phyloP scores from a whole-genome alignment of 2,888 invertebrate genomes.

The Sarcophaga variegata region DNA sequence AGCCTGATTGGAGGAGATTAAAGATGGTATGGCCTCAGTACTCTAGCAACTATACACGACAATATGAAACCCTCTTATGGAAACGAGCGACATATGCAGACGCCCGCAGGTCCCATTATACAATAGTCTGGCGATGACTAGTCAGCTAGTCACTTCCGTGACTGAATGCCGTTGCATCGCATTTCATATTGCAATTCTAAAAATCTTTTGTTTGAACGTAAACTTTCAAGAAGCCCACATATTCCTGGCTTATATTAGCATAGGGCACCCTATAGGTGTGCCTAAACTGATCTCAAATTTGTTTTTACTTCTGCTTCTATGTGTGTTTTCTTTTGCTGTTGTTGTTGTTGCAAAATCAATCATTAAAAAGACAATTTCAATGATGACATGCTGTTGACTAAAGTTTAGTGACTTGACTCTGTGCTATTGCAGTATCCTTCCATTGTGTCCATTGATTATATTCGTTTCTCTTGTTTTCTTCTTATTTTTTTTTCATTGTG shows the following conservation, averaged over 20 bases:
- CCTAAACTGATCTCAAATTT: not conserved
- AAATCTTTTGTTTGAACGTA: too few species aligned
- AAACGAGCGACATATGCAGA: too few species aligned
- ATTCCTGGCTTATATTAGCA: not conserved
- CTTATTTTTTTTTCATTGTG: not conserved
- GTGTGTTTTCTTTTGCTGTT: not conserved
- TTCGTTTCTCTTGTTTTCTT: constrained; percentile 11
- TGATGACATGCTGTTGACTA: constrained; percentile 28
- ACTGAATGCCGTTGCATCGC: too few species aligned
- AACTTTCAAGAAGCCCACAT: too few species aligned
- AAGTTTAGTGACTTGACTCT: not conserved
- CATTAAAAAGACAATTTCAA: constrained; percentile 45
- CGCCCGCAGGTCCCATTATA: too few species aligned
- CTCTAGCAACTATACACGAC: too few species aligned
- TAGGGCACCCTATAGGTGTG: not conserved
- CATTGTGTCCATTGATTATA: constrained; percentile 44
- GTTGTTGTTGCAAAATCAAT: not conserved
- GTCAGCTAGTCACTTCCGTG: too few species aligned
- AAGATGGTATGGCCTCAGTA: too few species aligned
- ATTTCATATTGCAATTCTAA: too few species aligned
- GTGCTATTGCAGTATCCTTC: constrained; percentile 23
- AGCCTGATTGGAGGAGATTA: too few species aligned
- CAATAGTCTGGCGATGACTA: too few species aligned
- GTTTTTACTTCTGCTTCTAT: not conserved
- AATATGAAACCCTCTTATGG: too few species aligned